A percentile compares a stretch with the other conserved stretches of the same genome.
Conservation (phyloP, 2,797 vertebrate species). For the Galagoides demidoff region DNA sequence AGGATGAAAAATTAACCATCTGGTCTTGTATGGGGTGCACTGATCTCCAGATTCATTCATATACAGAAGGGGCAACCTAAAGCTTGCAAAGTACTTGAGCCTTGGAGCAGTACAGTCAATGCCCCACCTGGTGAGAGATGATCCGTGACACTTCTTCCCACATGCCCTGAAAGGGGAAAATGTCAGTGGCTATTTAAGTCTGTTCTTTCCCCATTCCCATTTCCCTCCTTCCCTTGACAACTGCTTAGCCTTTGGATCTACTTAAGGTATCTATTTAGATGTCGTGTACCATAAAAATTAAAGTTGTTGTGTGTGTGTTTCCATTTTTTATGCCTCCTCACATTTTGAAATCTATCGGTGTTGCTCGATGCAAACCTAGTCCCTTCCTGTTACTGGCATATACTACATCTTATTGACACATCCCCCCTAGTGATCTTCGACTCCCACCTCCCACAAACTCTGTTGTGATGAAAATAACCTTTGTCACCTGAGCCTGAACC, state of each 20-base stretch:
- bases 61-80: background rate
- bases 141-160: background rate
- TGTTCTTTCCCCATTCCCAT: background rate
- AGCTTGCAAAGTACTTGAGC: background rate
- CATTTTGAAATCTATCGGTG: background rate
- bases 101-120: too few relatives aligned
- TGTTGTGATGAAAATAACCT: background rate
- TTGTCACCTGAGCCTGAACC: background rate
- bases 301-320: background rate
- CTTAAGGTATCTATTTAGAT: background rate
- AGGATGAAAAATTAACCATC: too few relatives aligned
- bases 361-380: background rate
- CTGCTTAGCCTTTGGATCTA: background rate
- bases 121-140: background rate
- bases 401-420: background rate
- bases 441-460: background rate
- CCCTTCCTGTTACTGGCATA: background rate
- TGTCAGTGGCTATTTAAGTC: rapidly evolving
- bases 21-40: too few relatives aligned
- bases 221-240: background rate
- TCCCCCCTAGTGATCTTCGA: background rate
- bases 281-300: background rate
- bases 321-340: background rate
- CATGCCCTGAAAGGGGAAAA: rapidly evolving
- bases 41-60: background rate